Conservation (phyloP, 2,797 vertebrate genomes). For the Corythornis leucogaster region DNA sequence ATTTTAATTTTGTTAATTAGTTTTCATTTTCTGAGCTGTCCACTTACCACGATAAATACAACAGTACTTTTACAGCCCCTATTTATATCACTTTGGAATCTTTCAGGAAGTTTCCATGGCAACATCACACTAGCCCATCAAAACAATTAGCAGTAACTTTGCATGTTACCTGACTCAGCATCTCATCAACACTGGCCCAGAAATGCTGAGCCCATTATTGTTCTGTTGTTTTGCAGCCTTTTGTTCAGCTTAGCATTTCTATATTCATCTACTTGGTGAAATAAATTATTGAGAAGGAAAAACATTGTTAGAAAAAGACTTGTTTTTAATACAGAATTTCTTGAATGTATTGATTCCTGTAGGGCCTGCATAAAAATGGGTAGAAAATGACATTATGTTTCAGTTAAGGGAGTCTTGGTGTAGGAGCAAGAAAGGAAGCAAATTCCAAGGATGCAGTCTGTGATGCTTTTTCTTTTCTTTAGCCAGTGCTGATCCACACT, state of each 20-base stretch:
- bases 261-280: background rate
- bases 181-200: background rate
- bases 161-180: background rate
- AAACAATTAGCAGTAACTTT: background rate
- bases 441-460: rapidly evolving
- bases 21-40: constrained; percentile 9
- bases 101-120: background rate
- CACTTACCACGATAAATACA: background rate
- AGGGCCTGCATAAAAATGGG: background rate
- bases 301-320: background rate
- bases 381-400: background rate
- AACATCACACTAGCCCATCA: background rate
- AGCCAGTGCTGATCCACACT: background rate
- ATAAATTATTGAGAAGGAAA: background rate
- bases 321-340: background rate
- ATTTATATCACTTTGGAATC: background rate
- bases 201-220: background rate
- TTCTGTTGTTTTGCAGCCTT: background rate
- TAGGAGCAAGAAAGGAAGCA: background rate
- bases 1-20: background rate
- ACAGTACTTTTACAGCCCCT: background rate
- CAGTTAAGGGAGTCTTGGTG: background rate
- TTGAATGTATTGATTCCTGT: background rate
- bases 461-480: background rate
- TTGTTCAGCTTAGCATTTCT: background rate